Base-by-base conservation (phyloP, 2,797 vertebrate genomes). In the Distichodus sexfasciatus region DNA sequence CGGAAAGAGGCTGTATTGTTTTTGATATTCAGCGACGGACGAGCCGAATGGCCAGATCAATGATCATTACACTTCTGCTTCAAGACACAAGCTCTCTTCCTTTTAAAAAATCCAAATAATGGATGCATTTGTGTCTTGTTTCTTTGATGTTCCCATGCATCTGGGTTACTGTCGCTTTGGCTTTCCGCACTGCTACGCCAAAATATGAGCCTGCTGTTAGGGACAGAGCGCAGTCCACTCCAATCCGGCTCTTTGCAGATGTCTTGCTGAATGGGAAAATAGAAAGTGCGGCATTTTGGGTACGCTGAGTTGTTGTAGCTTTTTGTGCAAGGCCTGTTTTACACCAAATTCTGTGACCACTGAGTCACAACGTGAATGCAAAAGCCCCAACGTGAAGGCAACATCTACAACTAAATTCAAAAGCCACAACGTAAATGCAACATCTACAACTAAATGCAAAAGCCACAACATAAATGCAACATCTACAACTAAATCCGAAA, bases 181-280 rank as follows among this genome's bases (percentile, higher is more conserved):
- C 79, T 84, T 79, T 76, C 76, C 66, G 72, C 76, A 75, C 76
- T 3, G 65, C 55, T 81, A 71, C 41, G 44, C 73, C 68, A 63
- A 62, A 71, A 67, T 59, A 26, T 24, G 54, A 15, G 47, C n/a
- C 70, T 67, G 66, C 70, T 72, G 48, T 62, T n/a, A 24, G 69
- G 76, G 43, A 35, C 57, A 11, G n/a, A 53, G 68, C 58, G 57
- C 33, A 65, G 77, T 82, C 83, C 57, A 69, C 74, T 51, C 1
- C 4, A 48, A 31, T 70, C 51, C 69, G 23, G 64, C 10, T 62
- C 59, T 70, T 66, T 66, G 46, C 21, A 66, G 63, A 79, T 53
- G 66, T 78, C 47, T 44, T 67, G 71, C 61, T 75, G 54, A 79
- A 64, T 35, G 9, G 4, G 38, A 28, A 19, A 38, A 46, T 3